Conservation (phyloP, 37 sponge, comb jelly and placozoan species). For the Tethya wilhelma region DNA sequence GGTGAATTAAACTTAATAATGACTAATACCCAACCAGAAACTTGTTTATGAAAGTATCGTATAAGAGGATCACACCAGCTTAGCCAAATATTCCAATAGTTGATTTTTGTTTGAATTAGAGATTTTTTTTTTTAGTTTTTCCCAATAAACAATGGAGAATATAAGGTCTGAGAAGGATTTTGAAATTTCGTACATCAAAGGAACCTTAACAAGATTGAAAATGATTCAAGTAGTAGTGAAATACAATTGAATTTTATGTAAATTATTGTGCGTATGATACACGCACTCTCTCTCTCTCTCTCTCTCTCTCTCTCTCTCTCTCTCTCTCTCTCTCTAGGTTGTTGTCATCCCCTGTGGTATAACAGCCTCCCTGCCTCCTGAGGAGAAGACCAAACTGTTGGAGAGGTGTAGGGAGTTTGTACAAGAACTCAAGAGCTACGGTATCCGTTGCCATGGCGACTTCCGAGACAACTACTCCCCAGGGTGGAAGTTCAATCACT, state of each 20-base stretch:
- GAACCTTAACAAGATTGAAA: too few relatives aligned
- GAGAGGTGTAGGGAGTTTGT: constrained; percentile 63
- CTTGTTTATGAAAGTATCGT: too few relatives aligned
- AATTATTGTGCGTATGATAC: not conserved
- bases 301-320: not conserved
- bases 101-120: too few relatives aligned
- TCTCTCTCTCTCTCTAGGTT: constrained; percentile 43
- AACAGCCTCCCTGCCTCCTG: constrained; percentile 54
- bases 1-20: too few relatives aligned
- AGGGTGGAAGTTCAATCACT: constrained; percentile 99
- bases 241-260: not conserved
- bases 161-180: too few relatives aligned
- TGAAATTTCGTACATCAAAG: too few relatives aligned
- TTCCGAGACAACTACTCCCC: constrained; percentile 90
- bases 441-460: constrained; percentile 78
- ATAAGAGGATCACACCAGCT: too few relatives aligned
- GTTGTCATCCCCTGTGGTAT: constrained; percentile 96
- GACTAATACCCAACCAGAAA: too few relatives aligned
- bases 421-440: constrained; percentile 47
- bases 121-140: too few relatives aligned
- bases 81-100: too few relatives aligned
- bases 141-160: too few relatives aligned
- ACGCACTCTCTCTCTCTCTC: not conserved
- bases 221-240: not conserved
- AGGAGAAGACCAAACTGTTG: constrained; percentile 50